Percentiles rank a stretch among this genome's conserved stretches.
phyloP scores from a whole-genome alignment of 2,113 vertebrate species.

The Sarotherodon lohbergeri region DNA sequence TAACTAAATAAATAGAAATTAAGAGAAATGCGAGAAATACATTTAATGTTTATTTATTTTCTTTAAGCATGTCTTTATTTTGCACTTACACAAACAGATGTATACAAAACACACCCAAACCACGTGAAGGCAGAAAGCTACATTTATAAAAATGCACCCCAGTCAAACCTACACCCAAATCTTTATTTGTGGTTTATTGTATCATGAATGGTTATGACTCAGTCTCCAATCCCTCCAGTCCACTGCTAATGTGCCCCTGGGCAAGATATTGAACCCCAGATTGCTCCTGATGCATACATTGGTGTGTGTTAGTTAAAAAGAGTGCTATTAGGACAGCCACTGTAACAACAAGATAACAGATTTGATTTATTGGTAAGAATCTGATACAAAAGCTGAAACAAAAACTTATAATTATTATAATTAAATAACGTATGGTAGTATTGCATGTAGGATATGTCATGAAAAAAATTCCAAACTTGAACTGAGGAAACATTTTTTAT shows the following conservation, averaged over 20 bases:
- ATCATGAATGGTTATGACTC: not conserved
- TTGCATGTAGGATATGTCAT: not conserved
- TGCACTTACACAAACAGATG: not conserved
- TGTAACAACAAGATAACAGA: not conserved
- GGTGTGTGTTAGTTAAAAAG: not conserved
- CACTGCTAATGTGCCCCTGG: not conserved
- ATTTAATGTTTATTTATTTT: not conserved
- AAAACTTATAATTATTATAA: not conserved
- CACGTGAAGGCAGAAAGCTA: not conserved
- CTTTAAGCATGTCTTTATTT: not conserved
- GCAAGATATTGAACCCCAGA: not conserved
- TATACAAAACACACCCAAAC: not conserved
- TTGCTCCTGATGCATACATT: not conserved
- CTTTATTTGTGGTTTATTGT: not conserved
- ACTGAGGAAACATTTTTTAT: not conserved
- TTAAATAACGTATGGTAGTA: not conserved
- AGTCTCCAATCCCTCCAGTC: not conserved
- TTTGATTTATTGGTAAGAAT: not conserved
- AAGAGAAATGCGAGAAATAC: fast-evolving
- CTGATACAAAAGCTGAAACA: not conserved
- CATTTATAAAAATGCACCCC: not conserved
- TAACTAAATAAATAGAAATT: not conserved
- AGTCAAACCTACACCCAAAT: not conserved
- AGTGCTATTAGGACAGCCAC: not conserved
- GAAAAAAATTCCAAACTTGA: not conserved